Evolutionary conservation across 2,888 invertebrate genomes (phyloP), one percentile per base, ranked within the genome.

Genomic region (Elmis aenea): DNA sequence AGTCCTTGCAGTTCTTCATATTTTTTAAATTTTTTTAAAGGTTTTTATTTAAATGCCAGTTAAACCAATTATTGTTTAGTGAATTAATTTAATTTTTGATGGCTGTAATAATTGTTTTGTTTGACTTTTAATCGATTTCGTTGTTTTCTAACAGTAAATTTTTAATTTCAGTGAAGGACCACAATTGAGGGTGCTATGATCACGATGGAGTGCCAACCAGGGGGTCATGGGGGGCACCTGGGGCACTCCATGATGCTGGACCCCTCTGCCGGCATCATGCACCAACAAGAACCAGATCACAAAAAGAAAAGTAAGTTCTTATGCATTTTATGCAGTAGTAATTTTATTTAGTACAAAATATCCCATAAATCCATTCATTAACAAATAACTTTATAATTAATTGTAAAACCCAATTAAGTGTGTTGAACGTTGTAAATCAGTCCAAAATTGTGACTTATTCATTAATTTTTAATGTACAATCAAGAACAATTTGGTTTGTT

Each of bases 161-260:
- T 27, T 39, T 37, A 47, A 35, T 65, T 63, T 26, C 57, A 64
- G 63, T 52, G 53, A 47, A 45, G 51, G 59, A 62, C 57, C 64
- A 44, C 36, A 20, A 66, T 66, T 64, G 68, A 67, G 64, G 62
- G 64, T 61, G 62, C 60, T 57, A 68, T 68, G 68, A 68, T 68
- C 59, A 68, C 67, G 57, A 68, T 68, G 68, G 68, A 68, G 67
- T 68, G 68, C 59, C 67, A 68, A 52, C 66, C 68, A 61, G 68
- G 67, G 55, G 65, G 66, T 59, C 67, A 67, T 53, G 66, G 64
- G 47, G 67, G 66, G 55, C 68, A 68, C 62, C 65, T 68, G 65
- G 67, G 68, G 60, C 67, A 67, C 66, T 67, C 67, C 66, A 66
- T 68, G 65, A 65, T 68, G 61, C 54, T 67, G 53, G 67, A 68